Evolutionary conservation across 2,797 vertebrate species (phyloP).

Genomic region (Hybognathus amarus): DNA sequence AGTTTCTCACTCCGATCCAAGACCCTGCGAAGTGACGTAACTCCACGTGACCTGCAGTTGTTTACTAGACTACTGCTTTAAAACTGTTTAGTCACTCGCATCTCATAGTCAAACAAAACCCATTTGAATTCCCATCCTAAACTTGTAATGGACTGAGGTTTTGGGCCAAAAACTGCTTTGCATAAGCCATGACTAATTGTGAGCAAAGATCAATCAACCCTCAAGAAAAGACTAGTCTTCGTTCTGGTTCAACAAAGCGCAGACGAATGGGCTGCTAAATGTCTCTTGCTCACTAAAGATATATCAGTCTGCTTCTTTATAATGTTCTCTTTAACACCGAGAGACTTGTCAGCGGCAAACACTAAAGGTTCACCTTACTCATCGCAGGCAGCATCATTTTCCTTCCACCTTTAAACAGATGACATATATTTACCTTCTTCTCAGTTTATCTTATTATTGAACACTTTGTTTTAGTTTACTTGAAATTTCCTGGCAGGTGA

Average conservation of each 20-base stretch:
- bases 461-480: slow-evolving; percentile 56
- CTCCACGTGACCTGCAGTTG: background rate
- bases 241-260: slow-evolving; percentile 53
- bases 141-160: slow-evolving; percentile 61
- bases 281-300: slow-evolving; percentile 34
- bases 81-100: slow-evolving; percentile 9
- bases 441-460: slow-evolving; percentile 54
- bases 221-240: slow-evolving; percentile 68
- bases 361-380: slow-evolving; percentile 22
- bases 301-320: slow-evolving; percentile 7
- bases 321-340: background rate
- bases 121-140: slow-evolving; percentile 19
- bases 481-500: slow-evolving; percentile 59
- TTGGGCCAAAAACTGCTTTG: slow-evolving; percentile 52
- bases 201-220: slow-evolving; percentile 71
- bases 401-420: slow-evolving; percentile 37
- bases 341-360: slow-evolving; percentile 20
- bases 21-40: background rate
- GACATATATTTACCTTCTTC: slow-evolving; percentile 25
- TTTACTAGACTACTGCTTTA: slow-evolving; percentile 5
- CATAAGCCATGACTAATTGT: slow-evolving; percentile 69
- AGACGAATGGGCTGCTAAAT: slow-evolving; percentile 57
- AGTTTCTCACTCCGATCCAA: background rate
- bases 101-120: slow-evolving; percentile 36
- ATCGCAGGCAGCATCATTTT: slow-evolving; percentile 50